A percentile compares a stretch with the other conserved stretches of the same genome.
These are phyloP conservation scores for Xerus inauris DNA, from an alignment of 2,113 vertebrate species.

Conservation along the genomic window DNA sequence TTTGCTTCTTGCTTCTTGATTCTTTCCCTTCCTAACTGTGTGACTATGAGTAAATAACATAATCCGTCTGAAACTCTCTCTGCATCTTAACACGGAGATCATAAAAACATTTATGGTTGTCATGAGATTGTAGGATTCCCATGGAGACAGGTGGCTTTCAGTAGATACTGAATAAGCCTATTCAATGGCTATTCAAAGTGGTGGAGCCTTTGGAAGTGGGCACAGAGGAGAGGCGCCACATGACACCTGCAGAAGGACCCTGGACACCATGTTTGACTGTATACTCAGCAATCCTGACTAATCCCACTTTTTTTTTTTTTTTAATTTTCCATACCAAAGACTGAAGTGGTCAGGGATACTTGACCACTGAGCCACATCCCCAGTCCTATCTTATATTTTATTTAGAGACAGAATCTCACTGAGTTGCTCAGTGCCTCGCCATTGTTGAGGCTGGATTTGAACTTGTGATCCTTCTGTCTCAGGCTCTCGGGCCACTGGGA, in stretches of 20 bases:
- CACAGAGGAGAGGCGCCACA: rapidly evolving
- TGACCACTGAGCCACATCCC: too few species aligned
- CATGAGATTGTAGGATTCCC: not conserved
- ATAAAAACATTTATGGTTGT: rapidly evolving
- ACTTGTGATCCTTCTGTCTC: too few species aligned
- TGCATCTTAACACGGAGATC: not conserved
- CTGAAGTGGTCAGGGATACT: too few species aligned
- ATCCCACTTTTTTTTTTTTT: rapidly evolving
- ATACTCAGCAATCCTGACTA: rapidly evolving
- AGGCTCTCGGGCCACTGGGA: too few species aligned
- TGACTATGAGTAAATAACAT: not conserved
- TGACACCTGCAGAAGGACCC: rapidly evolving
- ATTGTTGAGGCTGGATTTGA: too few species aligned
- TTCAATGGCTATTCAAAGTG: rapidly evolving
- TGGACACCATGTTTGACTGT: rapidly evolving
- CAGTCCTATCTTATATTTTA: too few species aligned
- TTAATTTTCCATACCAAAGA: too few species aligned
- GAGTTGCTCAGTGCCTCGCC: too few species aligned
- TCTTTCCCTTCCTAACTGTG: not conserved
- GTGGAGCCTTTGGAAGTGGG: rapidly evolving
- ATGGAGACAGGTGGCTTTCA: not conserved
- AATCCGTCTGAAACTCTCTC: not conserved
- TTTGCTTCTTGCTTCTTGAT: not conserved
- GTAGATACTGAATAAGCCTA: too few species aligned
- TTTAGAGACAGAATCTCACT: too few species aligned